Percentiles rank a stretch among this genome's conserved stretches.
Evolutionary conservation across 2,888 invertebrate species (phyloP).

Genomic region (Nephrotoma flavescens): DNA sequence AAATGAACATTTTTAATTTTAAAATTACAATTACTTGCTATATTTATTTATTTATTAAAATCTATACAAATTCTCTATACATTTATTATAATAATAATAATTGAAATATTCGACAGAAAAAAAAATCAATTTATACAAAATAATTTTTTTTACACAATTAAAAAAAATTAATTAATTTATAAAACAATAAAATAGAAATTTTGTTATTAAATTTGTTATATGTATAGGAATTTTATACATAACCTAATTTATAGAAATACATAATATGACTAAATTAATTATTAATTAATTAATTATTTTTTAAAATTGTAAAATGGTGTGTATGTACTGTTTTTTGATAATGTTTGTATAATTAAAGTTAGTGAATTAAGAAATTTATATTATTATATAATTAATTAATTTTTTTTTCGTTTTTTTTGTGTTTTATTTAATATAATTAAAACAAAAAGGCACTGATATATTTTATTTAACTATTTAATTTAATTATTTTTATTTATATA

Average conservation of each 20-base stretch:
- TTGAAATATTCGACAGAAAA: not conserved
- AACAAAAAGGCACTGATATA: not conserved
- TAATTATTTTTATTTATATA: not conserved
- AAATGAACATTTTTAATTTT: not conserved
- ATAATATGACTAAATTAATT: not conserved
- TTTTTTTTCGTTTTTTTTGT: not conserved
- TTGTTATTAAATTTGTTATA: not conserved
- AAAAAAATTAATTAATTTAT: not conserved
- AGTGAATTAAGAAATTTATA: not conserved
- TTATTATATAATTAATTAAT: not conserved
- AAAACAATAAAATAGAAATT: not conserved
- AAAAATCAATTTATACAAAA: not conserved
- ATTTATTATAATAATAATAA: not conserved
- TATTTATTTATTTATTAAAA: not conserved
- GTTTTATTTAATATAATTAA: not conserved
- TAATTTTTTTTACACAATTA: not conserved
- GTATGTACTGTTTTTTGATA: not conserved
- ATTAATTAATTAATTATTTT: not conserved
- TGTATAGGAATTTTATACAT: not conserved
- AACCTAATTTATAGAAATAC: not conserved
- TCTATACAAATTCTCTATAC: not conserved
- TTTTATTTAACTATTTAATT: not conserved
- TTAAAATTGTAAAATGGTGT: not conserved
- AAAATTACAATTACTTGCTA: not conserved
- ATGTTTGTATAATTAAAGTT: not conserved